A percentile compares a stretch with the other conserved stretches of the same genome.
phyloP scores from a whole-genome alignment of 2,797 vertebrate genomes.

The Poeciliopsis infans region DNA sequence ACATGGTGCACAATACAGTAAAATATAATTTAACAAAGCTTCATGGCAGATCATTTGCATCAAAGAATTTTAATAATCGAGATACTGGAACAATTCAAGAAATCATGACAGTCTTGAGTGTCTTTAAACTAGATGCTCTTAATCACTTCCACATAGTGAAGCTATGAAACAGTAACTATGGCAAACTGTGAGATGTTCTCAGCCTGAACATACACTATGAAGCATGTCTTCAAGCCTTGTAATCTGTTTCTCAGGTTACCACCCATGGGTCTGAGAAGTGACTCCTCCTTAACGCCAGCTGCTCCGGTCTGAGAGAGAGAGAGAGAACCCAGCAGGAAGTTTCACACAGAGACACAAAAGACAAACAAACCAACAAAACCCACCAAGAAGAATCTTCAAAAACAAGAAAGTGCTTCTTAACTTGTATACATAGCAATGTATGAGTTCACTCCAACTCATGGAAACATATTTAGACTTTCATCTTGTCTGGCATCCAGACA shows the following conservation, averaged over 20 bases:
- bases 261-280: slow-evolving; percentile 58
- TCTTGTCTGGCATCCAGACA: neutral
- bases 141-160: neutral
- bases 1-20: too few species aligned
- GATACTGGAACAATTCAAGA: neutral
- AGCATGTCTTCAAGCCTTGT: slow-evolving; percentile 15
- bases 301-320: slow-evolving; percentile 51
- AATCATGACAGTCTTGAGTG: neutral
- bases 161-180: neutral
- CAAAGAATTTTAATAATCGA: too few species aligned
- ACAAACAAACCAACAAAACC: neutral
- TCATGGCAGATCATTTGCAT: too few species aligned
- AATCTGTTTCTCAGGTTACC: slow-evolving; percentile 58
- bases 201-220: neutral
- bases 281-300: slow-evolving; percentile 66
- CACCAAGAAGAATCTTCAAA: slow-evolving; percentile 11
- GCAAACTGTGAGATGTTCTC: neutral
- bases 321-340: slow-evolving; percentile 35
- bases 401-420: neutral
- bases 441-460: neutral
- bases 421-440: neutral
- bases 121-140: neutral
- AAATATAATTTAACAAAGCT: too few species aligned
- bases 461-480: slow-evolving; percentile 3
- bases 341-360: slow-evolving; percentile 15